Base-by-base conservation (phyloP, 2,797 vertebrate species). In the Mus spretus region DNA sequence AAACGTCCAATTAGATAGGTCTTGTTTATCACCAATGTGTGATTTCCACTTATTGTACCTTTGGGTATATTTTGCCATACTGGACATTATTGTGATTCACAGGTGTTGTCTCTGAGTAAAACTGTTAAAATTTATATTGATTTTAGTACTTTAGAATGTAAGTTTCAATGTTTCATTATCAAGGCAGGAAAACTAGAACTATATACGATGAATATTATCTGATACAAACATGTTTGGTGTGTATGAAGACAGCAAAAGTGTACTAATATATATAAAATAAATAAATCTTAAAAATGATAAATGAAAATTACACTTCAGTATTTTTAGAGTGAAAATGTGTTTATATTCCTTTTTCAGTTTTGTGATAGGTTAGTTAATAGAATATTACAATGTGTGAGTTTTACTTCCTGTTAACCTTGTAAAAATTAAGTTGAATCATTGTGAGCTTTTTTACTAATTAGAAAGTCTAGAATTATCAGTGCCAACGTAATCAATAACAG, bases 401-500 rank as follows among this genome's bases (percentile, higher is more conserved):
- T 90, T 92, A 72, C 87, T 86, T 65, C 77, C 3, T 79, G n/a
- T 11, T 70, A 20, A 81, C 65, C 31, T 93, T 80, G 24, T 12
- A 93, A 82, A 85, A 47, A 77, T 53, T 88, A 55, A 74, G 9
- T 75, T 70, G 88, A 87, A 95, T 28, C 44, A 11, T 15, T 59
- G 6, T 90, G 61, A 22, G 1, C 24, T 84, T 96, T 89, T 72
- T 81, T 93, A 78, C 55, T 89, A 40, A 79, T 86, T 63, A 90
- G 50, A 90, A 85, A 61, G 59, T 72, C 37, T 50, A 12, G 55
- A 88, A n/a, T 55, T 34, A 81, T 88, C 87, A 89, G 79, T 59
- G 77, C 40, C 80, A 83, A 83, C 63, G 88, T 92, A 80, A 89
- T 88, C 65, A 84, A 81, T 80, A 61, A 12, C 50, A 83, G 53